Evolutionary conservation across 1,140 invertebrate species (phyloP), one percentile per base, ranked within the genome.

Genomic region (Drosophila carrolli): DNA sequence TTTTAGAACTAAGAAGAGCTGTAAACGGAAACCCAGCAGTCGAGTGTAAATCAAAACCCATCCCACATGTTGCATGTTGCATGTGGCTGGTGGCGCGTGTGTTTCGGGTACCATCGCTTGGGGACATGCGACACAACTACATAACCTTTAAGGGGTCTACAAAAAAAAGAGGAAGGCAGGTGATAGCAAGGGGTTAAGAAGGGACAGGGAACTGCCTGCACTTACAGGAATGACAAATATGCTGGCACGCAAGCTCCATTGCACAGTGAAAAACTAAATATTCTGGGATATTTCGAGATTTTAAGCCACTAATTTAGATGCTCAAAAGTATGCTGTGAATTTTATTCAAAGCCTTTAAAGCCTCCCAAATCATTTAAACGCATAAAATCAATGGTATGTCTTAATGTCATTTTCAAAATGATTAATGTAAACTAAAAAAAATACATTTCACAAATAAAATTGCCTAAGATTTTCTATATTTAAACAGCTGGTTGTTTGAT

Each of bases 111-210:
- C 68, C 78, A 44, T 40, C 47, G 23, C 47, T n/a, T 41, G 48
- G 53, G 51, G 78, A 88, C 83, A 83, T 81, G 84, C 84, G 46
- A 63, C 56, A 37, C 19, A 46, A 27, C 29, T 37, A 85, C 83
- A 89, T 88, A 88, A 88, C 83, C 83, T 88, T 88, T 89, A 80
- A 82, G 83, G 83, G n/a, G 48, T 35, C 72, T 78, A 62, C 2
- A 23, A 23, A 76, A 46, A 37, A 50, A 47, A 38, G 38, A 44
- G 47, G 60, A 35, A 19, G 10, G 44, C 10, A 23, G 44, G 5
- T 1, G 7, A 1, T 9, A 50, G 1, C 8, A 10, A 16, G 47
- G 47, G 47, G 46, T n/a, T 48, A 29, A 53, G 68, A 44, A 37
- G 54, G 65, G 50, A 56, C 37, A 29, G 80, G 76, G 73, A 67